phyloP scores from a whole-genome alignment of 2,797 vertebrate genomes.

The Halcyon chelicuti region DNA sequence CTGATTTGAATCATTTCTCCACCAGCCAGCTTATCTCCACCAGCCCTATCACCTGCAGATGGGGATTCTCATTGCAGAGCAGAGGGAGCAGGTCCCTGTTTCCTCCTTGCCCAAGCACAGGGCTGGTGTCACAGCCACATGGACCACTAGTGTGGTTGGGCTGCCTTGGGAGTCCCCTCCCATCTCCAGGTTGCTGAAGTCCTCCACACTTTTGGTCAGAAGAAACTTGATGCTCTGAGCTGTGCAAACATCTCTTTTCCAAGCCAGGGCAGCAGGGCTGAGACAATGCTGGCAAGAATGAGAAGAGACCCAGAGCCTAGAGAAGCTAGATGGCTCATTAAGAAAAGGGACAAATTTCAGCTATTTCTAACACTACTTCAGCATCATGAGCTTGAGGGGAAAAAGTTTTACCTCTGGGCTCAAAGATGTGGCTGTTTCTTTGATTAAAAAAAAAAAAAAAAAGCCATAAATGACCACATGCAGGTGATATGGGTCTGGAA shows the following conservation, averaged over 20 bases:
- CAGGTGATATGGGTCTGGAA: rapidly evolving
- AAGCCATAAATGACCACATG: rapidly evolving
- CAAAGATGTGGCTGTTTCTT: neutral
- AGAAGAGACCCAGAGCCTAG: neutral
- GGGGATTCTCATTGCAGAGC: neutral
- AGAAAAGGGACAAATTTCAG: neutral
- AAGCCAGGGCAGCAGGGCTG: neutral
- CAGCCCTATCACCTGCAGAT: neutral
- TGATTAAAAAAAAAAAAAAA: neutral
- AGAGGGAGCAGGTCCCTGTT: rapidly evolving
- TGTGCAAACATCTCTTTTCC: neutral
- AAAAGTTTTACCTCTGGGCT: neutral
- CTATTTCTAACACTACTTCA: neutral
- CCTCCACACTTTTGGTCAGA: neutral
- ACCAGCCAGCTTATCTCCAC: neutral
- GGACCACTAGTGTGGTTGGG: neutral
- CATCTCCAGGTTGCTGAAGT: neutral
- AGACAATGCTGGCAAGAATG: rapidly evolving
- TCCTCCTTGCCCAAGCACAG: rapidly evolving
- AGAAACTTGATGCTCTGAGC: neutral
- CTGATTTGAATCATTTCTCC: neutral
- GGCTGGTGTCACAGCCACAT: rapidly evolving
- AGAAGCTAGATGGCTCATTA: neutral
- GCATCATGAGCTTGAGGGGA: rapidly evolving
- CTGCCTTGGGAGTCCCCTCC: neutral